Conservation (phyloP, 2,888 invertebrate species). For the Tiliacea citrago region DNA sequence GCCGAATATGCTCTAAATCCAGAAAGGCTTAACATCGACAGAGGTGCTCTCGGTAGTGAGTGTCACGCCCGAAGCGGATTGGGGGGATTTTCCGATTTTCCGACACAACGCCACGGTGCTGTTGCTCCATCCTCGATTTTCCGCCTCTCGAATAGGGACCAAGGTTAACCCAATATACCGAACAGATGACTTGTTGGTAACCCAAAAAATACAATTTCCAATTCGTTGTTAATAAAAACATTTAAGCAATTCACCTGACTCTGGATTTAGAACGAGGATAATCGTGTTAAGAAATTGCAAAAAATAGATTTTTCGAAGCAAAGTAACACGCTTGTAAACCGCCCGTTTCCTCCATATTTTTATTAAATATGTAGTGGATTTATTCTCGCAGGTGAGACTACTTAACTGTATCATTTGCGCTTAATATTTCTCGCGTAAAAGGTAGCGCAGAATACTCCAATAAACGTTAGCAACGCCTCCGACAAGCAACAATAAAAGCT, state of each 20-base stretch:
- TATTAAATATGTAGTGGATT: constrained; percentile 29
- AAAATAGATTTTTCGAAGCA: constrained; percentile 31
- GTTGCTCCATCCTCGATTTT: constrained; percentile 72
- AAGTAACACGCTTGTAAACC: constrained; percentile 27
- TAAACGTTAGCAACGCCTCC: constrained; percentile 66
- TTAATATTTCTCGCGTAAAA: constrained; percentile 56
- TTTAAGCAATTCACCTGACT: constrained; percentile 39
- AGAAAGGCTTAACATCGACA: constrained; percentile 76
- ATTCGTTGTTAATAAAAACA: constrained; percentile 57
- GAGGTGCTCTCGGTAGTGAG: constrained; percentile 72
- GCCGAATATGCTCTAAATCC: constrained; percentile 74
- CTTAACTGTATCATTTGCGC: constrained; percentile 49
- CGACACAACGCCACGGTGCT: constrained; percentile 73
- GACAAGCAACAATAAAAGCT: constrained; percentile 66
- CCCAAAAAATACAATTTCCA: constrained; percentile 58
- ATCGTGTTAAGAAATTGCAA: constrained; percentile 29
- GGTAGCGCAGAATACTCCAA: constrained; percentile 57
- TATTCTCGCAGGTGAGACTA: constrained; percentile 33
- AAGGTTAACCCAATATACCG: constrained; percentile 69
- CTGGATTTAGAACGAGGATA: constrained; percentile 31
- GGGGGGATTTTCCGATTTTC: constrained; percentile 79
- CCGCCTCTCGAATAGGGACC: constrained; percentile 68
- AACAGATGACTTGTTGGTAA: constrained; percentile 54
- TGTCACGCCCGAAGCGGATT: constrained; percentile 77
- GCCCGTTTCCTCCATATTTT: constrained; percentile 29